Evolutionary conservation across 2,888 invertebrate genomes (phyloP), one percentile per base, ranked within the genome.

Genomic region (Itoplectis maculator): DNA sequence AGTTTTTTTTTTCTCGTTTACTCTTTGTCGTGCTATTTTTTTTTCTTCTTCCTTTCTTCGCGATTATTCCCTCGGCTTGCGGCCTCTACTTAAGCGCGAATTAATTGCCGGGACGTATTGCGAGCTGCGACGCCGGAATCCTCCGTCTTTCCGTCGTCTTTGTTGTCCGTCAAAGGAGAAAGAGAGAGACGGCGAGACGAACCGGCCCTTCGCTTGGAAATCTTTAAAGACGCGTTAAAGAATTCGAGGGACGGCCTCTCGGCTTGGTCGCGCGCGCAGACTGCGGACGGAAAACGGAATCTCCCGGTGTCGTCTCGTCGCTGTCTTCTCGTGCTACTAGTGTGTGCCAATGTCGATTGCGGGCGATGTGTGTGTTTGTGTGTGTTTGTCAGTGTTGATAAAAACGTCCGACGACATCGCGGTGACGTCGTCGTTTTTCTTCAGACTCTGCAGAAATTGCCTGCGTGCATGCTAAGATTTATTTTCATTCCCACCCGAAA

Each of bases 51-150:
- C 8, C 6, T 35, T 15, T 35, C 6, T 29, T 13, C 13, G 0
- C 37, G 35, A 37, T 37, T 4, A 18, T 37, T 15, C 35, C 35
- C 56, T 35, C 56, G 29, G 35, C 7, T 59, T 59, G 56, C 35
- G 56, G 56, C 56, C 56, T n/a, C n/a, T 59, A 82, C 65, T 61
- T 66, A 86, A 86, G 84, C 86, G 82, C 75, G 74, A 83, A 83
- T 78, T 76, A 84, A 82, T 84, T 80, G 86, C 81, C 84, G 80
- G 80, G 81, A 68, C 61, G 78, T 74, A 78, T 78, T 45, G 79
- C 79, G 70, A 75, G 18, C 61, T 59, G 63, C 75, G 15, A 59
- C 18, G 45, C 65, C 70, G 47, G n/a, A n/a, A 69, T 54, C 13
- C 69, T 54, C 68, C 47, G 56, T 65, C 13, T 79, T 72, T 42